Evolutionary conservation across 37 sponge, comb jelly and placozoan species (phyloP), one percentile per base, ranked within the genome.

Genomic region (Oscarella lobularis): DNA sequence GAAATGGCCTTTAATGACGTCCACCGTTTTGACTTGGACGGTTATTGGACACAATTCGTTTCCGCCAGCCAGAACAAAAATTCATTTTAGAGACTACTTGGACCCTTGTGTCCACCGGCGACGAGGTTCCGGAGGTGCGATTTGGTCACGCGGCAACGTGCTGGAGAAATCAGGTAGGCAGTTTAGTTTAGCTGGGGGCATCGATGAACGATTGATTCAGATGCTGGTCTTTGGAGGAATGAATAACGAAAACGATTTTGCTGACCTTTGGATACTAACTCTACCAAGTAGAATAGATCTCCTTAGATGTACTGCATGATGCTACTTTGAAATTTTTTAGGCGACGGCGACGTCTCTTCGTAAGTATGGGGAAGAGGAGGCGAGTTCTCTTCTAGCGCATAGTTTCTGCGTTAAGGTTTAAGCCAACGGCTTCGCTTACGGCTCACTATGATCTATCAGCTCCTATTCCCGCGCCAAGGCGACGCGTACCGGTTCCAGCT

Each of bases 381-480:
- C 39, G 32, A 38, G 40, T 0, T 73, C 0, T 33, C 27, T 33
- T 73, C 3, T 2, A 33, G 0, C 27, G 0, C 39, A 27, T 40
- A 14, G 33, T 5, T 32, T 78, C 27, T 3, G 34, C 1, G 4
- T 9, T 31, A 40, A 74, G 83, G 32, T 82, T 76, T 74, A 66
- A 74, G 14, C 83, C 83, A 30, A 79, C 77, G 9, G 66, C 80
- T n/a, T 54, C 85, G 27, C 83, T 82, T 48, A 60, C 80, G 4
- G 5, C 74, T 36, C 41, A 55, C 2, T 87, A 87, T 39, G 32
- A 35, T 1, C 66, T 67, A 30, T 33, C 82, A 3, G 71, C 70
- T 31, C 87, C 87, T 31, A 39, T 87, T 6, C 87, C 87, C 6
- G 87, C 87, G 30, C 79, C 76, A 41, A 40, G 87, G 31, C 82